phyloP scores from a whole-genome alignment of 2,797 vertebrate genomes.

The Taenioides sp. region DNA sequence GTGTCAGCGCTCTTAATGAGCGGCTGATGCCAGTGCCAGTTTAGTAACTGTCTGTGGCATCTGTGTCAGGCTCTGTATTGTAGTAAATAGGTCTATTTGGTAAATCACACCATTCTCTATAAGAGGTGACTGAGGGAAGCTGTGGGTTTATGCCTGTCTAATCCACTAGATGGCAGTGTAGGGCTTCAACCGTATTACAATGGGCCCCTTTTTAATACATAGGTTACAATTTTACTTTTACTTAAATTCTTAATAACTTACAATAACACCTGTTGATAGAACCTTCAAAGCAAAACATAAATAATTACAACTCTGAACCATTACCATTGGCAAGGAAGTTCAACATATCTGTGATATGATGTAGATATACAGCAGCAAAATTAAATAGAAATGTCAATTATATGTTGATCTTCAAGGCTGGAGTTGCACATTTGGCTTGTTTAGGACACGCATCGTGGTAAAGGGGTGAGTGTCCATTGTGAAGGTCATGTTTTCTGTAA shows the following conservation, averaged over 20 bases:
- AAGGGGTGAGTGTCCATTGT: not conserved
- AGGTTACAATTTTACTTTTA: not conserved
- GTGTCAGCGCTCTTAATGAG: not conserved
- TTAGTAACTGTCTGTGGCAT: not conserved
- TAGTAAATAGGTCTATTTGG: not conserved
- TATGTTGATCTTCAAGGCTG: not conserved
- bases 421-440: not conserved
- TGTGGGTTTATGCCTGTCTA: not conserved
- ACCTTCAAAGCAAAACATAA: not conserved
- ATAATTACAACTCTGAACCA: not conserved
- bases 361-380: not conserved
- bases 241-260: not conserved
- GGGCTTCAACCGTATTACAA: not conserved
- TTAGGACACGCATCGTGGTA: not conserved
- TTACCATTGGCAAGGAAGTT: not conserved
- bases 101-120: not conserved
- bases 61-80: not conserved
- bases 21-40: not conserved
- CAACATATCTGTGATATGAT: not conserved
- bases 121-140: too few relatives aligned
- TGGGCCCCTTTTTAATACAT: not conserved
- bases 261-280: not conserved
- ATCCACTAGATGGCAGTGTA: constrained; percentile 52
- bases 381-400: not conserved
- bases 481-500: not conserved